phyloP scores from a whole-genome alignment of 2,113 vertebrate species.

The Callaeas wilsoni region DNA sequence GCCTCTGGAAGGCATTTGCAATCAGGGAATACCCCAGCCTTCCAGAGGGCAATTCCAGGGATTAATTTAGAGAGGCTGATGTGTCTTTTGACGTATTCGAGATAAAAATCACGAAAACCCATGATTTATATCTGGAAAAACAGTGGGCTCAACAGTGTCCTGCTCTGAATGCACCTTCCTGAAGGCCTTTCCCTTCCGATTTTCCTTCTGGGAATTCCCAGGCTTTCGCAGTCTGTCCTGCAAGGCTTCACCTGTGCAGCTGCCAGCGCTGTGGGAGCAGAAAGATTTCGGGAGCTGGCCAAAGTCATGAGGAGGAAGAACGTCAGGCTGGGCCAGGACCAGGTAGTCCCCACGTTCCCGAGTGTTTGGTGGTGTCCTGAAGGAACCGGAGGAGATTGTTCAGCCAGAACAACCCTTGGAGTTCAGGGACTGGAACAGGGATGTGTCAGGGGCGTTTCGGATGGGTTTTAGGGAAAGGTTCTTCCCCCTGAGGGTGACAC shows the following conservation, averaged over 20 bases:
- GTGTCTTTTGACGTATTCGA: accelerated
- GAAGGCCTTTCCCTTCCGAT: neutral
- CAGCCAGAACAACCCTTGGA: neutral
- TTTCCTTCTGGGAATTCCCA: neutral
- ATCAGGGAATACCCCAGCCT: neutral
- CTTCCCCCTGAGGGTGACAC: neutral
- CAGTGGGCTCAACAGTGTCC: neutral
- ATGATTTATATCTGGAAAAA: neutral
- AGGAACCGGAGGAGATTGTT: neutral
- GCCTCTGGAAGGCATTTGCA: neutral
- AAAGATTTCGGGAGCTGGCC: slow-evolving; percentile 25
- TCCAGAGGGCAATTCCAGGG: neutral
- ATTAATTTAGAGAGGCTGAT: neutral
- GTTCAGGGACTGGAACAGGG: neutral
- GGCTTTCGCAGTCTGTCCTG: slow-evolving; percentile 52
- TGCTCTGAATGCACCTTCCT: neutral
- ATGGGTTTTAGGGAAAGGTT: neutral
- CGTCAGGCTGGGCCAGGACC: slow-evolving; percentile 21
- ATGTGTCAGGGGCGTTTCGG: neutral
- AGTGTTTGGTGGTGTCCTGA: neutral
- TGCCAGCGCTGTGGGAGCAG: neutral
- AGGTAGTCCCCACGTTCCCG: neutral
- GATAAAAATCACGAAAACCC: neutral
- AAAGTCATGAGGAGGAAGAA: slow-evolving; percentile 32
- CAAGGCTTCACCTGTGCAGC: slow-evolving; percentile 50